These are phyloP conservation scores for Alethe castanea DNA, from an alignment of 2,113 vertebrate species.

Conservation along the genomic window DNA sequence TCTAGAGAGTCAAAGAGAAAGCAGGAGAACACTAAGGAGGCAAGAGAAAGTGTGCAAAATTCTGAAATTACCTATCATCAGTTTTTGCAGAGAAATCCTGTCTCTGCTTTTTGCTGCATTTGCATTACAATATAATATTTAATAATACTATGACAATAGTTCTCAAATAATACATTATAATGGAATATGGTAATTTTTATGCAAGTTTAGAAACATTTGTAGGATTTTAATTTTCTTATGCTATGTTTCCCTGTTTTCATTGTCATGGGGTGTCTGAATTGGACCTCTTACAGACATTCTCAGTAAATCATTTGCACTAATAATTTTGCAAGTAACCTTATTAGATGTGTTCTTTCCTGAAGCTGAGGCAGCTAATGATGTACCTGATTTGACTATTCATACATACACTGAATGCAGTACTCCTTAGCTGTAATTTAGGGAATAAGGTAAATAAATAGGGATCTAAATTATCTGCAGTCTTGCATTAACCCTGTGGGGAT, in stretches of 20 bases:
- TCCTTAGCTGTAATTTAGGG: not conserved
- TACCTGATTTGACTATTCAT: slow-evolving; percentile 1
- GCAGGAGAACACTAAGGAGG: not conserved
- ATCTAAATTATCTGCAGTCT: not conserved
- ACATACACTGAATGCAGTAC: not conserved
- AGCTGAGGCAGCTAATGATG: not conserved
- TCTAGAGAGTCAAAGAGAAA: not conserved
- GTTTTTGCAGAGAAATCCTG: not conserved
- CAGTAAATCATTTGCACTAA: slow-evolving; percentile 21
- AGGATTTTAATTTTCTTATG: slow-evolving; percentile 44
- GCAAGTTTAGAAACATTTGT: slow-evolving; percentile 16
- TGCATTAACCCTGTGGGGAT: not conserved
- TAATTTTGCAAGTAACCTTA: slow-evolving; percentile 23
- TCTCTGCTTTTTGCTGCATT: slow-evolving; percentile 17
- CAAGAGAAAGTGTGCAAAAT: not conserved
- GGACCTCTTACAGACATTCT: not conserved
- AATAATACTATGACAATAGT: slow-evolving; percentile 1
- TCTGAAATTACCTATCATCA: not conserved
- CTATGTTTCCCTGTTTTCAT: not conserved
- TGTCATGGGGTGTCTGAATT: not conserved
- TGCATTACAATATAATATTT: slow-evolving; percentile 31
- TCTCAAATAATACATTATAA: slow-evolving; percentile 6
- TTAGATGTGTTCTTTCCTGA: not conserved
- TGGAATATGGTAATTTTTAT: slow-evolving; percentile 21
- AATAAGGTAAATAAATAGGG: not conserved